Conservation (phyloP, 2,113 vertebrate species). For the Rhizomys pruinosus region DNA sequence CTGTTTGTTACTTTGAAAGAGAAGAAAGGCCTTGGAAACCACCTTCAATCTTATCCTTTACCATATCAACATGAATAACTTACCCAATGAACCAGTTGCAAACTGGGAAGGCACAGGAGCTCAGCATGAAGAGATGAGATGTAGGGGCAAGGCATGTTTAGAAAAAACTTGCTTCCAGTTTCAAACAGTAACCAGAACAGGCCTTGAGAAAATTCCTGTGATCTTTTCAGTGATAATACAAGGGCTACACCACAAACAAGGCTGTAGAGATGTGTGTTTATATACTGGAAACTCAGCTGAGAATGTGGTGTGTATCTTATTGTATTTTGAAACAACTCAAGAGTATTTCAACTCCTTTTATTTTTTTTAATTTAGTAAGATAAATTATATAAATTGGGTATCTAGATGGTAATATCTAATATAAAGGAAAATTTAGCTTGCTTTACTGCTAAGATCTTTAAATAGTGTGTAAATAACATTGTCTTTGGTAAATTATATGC, state of each 20-base stretch:
- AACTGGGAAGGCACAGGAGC: background rate
- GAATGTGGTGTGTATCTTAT: background rate
- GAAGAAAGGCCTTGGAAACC: slow-evolving; percentile 1
- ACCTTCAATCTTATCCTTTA: background rate
- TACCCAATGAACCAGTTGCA: background rate
- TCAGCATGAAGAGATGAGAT: slow-evolving; percentile 52
- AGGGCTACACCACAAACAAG: background rate
- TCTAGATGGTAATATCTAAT: background rate
- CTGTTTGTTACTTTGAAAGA: background rate
- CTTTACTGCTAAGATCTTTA: background rate
- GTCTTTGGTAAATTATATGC: background rate
- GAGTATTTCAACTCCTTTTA: background rate
- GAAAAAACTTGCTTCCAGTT: background rate
- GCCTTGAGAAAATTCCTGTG: slow-evolving; percentile 35
- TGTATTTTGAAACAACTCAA: slow-evolving; percentile 47
- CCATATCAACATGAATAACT: background rate
- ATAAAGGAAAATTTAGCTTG: background rate
- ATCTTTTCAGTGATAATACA: background rate
- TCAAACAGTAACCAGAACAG: background rate
- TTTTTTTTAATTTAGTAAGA: slow-evolving; percentile 23
- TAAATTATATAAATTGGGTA: slow-evolving; percentile 25
- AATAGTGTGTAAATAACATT: slow-evolving; percentile 13
- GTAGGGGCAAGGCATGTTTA: background rate
- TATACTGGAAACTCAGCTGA: slow-evolving; percentile 4
- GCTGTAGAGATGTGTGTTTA: background rate